Base-by-base conservation (phyloP, 2,797 vertebrate genomes). In the Macrochelys suwanniensis region DNA sequence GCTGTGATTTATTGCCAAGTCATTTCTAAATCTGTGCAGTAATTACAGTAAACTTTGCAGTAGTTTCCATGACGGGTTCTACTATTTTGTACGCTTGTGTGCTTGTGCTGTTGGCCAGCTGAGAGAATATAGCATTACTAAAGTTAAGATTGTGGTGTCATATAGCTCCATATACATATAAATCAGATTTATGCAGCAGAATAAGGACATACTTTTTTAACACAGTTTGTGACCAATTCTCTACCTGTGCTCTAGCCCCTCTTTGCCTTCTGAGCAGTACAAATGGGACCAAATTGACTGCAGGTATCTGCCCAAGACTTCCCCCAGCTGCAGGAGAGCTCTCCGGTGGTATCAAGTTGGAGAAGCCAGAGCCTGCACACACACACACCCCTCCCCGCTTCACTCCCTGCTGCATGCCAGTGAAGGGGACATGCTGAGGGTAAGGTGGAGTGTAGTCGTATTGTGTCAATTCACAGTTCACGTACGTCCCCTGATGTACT, bases 1-100 rank as follows among this genome's bases (percentile, higher is more conserved):
- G 53, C 25, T 71, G 53, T 53, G 15, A 42, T 11, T 47, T 92
- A 86, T 76, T 95, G 76, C 37, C 53, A 23, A 71, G 3, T 2
- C 0, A 65, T 82, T 91, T 93, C 51, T 71, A 57, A 95, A 94
- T 71, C 7, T 65, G 8, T 77, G 47, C 90, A 79, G 31, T 53
- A 96, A 93, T 91, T 94, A 80, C 12, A 17, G 85, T 83, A 57
- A 91, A 93, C 26, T 91, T 84, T 61, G 23, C 31, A 89, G 74
- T 92, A 89, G 33, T 89, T 96, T 47, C 25, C 79, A 79, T 21
- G 79, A 56, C 4, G 5, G 53, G 50, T 5, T 90, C 45, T 76
- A 76, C 80, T 76, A 77, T 95, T 8, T 61, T 86, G 37, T 26
- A 81, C 17, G 71, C 88, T 77, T 78, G 54, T 85, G 82, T 83